Conservation (phyloP, 2,888 invertebrate species). For the Lasioglossum oenotherae region DNA sequence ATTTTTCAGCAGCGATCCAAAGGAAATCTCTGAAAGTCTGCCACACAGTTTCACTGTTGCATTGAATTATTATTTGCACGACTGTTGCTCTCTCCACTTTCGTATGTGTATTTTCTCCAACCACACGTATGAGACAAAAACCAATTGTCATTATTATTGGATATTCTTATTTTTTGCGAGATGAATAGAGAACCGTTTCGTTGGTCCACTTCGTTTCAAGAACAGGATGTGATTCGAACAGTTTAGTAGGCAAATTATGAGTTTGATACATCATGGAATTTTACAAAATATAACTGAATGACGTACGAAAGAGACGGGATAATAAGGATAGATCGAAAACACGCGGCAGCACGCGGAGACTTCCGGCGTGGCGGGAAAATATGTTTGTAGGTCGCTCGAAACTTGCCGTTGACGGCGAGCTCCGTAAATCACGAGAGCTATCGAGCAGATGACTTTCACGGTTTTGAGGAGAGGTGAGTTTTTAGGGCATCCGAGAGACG, state of each 20-base stretch:
- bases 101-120: not conserved
- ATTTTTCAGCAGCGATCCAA: not conserved
- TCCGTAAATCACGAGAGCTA: conserved; percentile 18
- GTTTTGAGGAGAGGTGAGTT: not conserved
- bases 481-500: not conserved
- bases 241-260: not conserved
- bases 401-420: conserved; percentile 11
- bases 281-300: too few species aligned
- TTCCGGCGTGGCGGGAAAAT: conserved; percentile 23
- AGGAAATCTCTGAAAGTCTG: not conserved
- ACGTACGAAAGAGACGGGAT: not conserved
- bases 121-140: not conserved
- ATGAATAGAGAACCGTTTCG: not conserved
- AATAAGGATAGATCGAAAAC: conserved; percentile 32
- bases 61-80: not conserved
- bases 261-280: not conserved
- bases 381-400: conserved; percentile 50
- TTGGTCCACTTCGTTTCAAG: not conserved
- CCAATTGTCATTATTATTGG: not conserved
- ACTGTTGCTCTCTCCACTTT: not conserved
- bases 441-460: conserved; percentile 28
- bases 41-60: not conserved
- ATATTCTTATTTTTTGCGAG: not conserved
- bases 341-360: not conserved
- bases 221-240: not conserved